These are phyloP conservation scores for Panthera uncia DNA, from an alignment of 2,113 vertebrate species.

Conservation along the genomic window DNA sequence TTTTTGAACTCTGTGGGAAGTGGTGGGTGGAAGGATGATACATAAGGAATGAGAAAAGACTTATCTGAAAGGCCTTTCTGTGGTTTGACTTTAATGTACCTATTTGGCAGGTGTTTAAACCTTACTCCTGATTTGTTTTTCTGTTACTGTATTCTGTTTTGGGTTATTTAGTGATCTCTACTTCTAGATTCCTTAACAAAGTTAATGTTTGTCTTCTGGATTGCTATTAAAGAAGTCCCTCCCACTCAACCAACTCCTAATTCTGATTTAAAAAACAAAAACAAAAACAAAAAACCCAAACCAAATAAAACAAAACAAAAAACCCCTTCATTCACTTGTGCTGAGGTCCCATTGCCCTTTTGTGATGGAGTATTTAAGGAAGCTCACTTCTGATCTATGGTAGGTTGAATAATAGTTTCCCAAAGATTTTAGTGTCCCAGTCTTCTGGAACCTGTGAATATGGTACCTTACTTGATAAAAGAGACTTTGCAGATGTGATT, in stretches of 20 bases:
- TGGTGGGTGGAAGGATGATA: not conserved
- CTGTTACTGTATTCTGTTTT: not conserved
- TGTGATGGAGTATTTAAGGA: not conserved
- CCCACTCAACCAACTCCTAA: not conserved
- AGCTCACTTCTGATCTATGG: not conserved
- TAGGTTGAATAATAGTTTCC: not conserved
- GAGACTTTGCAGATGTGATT: not conserved
- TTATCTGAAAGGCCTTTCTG: not conserved
- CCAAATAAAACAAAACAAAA: too few species aligned
- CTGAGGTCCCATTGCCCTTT: not conserved
- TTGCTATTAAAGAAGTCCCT: not conserved
- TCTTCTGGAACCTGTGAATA: constrained; percentile 15
- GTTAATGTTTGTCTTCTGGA: not conserved
- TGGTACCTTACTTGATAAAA: not conserved
- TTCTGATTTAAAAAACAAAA: not conserved
- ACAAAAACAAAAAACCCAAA: not conserved
- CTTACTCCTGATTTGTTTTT: not conserved
- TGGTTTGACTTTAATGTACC: constrained; percentile 1
- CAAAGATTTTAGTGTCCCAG: not conserved
- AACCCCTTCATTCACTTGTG: not conserved
- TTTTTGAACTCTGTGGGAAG: not conserved
- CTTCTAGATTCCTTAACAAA: not conserved
- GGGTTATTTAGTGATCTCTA: constrained; percentile 17
- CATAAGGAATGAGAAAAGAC: not conserved
- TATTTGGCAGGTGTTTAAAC: not conserved